phyloP scores from a whole-genome alignment of 2,797 vertebrate genomes.

The Darevskia mixta region DNA sequence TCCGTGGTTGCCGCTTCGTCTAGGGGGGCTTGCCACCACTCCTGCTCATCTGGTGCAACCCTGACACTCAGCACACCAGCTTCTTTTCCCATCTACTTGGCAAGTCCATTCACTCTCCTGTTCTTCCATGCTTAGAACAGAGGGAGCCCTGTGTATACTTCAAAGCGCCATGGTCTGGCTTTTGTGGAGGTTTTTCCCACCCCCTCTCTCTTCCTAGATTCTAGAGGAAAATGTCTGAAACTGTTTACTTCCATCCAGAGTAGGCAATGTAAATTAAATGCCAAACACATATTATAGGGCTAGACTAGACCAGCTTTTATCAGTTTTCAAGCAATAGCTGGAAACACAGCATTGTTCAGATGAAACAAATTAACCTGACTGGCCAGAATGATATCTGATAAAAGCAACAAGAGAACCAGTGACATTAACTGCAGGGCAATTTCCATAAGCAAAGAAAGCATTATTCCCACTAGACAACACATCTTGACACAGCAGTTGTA shows the following conservation, averaged over 20 bases:
- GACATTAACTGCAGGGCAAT: slow-evolving; percentile 20
- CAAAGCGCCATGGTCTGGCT: accelerated
- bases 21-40: too few relatives aligned
- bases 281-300: background rate
- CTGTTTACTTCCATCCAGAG: background rate
- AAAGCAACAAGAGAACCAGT: slow-evolving; percentile 39
- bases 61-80: background rate
- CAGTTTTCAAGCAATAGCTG: slow-evolving; percentile 18
- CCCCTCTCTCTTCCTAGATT: background rate
- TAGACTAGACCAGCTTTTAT: slow-evolving; percentile 23
- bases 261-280: slow-evolving; percentile 31
- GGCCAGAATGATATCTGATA: slow-evolving; percentile 10
- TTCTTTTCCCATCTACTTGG: background rate
- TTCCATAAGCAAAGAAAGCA: slow-evolving; percentile 21
- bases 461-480: slow-evolving; percentile 30
- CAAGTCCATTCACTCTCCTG: background rate
- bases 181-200: background rate
- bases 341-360: slow-evolving; percentile 14
- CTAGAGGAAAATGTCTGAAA: slow-evolving; percentile 5
- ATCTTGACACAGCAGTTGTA: background rate
- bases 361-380: slow-evolving; percentile 29
- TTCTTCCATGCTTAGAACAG: background rate
- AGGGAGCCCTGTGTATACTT: background rate
- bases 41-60: too few relatives aligned
- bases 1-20: too few relatives aligned